These are phyloP conservation scores for Cabera pusaria DNA, from an alignment of 2,888 invertebrate genomes.

Conservation along the genomic window DNA sequence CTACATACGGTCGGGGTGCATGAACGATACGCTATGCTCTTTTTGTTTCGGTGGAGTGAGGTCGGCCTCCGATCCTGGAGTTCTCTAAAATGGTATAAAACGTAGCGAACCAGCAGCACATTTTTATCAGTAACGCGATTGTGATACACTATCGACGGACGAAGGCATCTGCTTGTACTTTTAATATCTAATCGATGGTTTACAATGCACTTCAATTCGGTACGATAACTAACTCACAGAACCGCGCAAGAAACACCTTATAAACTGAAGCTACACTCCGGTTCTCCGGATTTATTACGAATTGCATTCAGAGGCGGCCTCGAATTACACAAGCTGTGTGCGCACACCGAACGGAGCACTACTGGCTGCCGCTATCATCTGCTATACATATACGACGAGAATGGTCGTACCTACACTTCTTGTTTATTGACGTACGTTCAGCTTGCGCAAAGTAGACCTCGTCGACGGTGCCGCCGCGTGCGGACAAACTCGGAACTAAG, in stretches of 20 bases:
- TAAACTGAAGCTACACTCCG: constrained; percentile 52
- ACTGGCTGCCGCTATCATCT: constrained; percentile 63
- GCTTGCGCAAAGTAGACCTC: constrained; percentile 57
- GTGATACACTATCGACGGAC: constrained; percentile 49
- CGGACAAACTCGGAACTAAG: constrained; percentile 26
- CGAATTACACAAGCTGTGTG: constrained; percentile 67
- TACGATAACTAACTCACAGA: constrained; percentile 54
- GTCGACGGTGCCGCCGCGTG: constrained; percentile 42
- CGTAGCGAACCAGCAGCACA: constrained; percentile 50
- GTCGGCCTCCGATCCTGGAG: constrained; percentile 11
- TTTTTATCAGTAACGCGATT: constrained; percentile 52
- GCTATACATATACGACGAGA: constrained; percentile 63
- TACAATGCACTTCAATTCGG: constrained; percentile 44
- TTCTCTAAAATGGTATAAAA: constrained; percentile 35
- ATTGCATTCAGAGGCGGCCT: constrained; percentile 64
- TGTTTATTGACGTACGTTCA: constrained; percentile 75
- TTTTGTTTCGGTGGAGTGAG: constrained; percentile 15
- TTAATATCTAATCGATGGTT: constrained; percentile 52
- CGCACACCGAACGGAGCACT: constrained; percentile 66
- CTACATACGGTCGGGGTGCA: constrained; percentile 19
- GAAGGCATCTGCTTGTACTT: constrained; percentile 48
- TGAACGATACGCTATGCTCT: constrained; percentile 4
- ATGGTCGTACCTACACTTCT: constrained; percentile 59
- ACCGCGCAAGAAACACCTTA: constrained; percentile 37
- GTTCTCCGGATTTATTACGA: constrained; percentile 49